Conservation (phyloP, 2,888 invertebrate genomes). For the Anaspis maculata region DNA sequence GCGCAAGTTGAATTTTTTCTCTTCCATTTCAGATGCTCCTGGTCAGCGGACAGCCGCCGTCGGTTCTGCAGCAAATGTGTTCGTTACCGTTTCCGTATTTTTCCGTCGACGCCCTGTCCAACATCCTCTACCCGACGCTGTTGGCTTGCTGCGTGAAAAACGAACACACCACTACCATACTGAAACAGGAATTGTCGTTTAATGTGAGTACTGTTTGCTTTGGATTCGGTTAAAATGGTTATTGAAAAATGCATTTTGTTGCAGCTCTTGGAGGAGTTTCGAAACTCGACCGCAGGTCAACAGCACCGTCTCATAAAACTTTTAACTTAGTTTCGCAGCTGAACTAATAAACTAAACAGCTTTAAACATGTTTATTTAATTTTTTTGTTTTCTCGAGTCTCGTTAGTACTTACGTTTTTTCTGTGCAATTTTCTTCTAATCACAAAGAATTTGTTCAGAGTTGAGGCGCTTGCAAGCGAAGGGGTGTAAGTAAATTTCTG, state of each 20-base stretch:
- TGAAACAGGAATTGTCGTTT: conserved; percentile 62
- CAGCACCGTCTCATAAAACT: conserved; percentile 46
- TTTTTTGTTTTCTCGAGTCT: too few relatives aligned
- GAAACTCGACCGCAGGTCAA: conserved; percentile 46
- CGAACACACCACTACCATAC: conserved; percentile 61
- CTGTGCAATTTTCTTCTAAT: too few relatives aligned
- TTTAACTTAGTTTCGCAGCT: conserved; percentile 26
- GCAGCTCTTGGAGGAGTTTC: conserved; percentile 52
- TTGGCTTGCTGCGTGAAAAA: conserved; percentile 62
- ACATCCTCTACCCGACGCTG: conserved; percentile 70
- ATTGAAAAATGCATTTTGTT: conserved; percentile 21
- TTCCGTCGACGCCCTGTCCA: conserved; percentile 62
- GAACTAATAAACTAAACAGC: too few relatives aligned
- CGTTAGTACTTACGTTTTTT: too few relatives aligned
- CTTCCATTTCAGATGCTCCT: conserved; percentile 62
- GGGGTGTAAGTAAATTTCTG: too few relatives aligned
- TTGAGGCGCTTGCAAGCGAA: too few relatives aligned
- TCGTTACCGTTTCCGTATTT: conserved; percentile 81
- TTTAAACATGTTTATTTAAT: too few relatives aligned
- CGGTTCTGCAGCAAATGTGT: conserved; percentile 77
- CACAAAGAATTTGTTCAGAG: too few relatives aligned
- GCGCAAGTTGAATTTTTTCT: too few relatives aligned
- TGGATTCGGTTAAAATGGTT: not conserved
- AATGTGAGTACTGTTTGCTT: conserved; percentile 47
- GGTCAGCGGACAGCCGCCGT: conserved; percentile 66